Evolutionary conservation across 2,797 vertebrate species (phyloP).

Genomic region (Rhinella marina): DNA sequence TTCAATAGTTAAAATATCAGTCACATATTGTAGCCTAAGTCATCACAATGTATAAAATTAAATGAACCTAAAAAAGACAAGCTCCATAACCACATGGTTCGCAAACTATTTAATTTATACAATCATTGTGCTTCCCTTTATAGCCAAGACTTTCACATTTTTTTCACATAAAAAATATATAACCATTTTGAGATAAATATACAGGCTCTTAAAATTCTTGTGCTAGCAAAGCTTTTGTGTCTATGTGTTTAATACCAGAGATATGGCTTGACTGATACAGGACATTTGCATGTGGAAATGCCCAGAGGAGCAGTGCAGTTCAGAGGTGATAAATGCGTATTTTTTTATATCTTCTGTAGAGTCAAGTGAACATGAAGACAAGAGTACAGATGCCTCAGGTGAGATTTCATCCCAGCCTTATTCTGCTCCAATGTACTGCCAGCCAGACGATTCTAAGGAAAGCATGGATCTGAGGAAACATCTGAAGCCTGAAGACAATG

Average conservation of each 20-base stretch:
- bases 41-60: not conserved
- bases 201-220: not conserved
- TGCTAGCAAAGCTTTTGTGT: not conserved
- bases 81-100: no score
- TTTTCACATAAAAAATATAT: not conserved
- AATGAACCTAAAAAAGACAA: not conserved
- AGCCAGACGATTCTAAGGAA: conserved; percentile 82
- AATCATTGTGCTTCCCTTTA: not conserved
- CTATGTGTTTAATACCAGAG: not conserved
- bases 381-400: conserved; percentile 85
- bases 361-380: conserved; percentile 96
- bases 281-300: conserved; percentile 1
- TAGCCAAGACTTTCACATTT: not conserved
- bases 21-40: no score
- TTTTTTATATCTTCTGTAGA: conserved; percentile 76
- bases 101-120: not conserved
- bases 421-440: conserved; percentile 80
- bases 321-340: conserved; percentile 36
- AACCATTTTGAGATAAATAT: not conserved
- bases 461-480: conserved; percentile 82
- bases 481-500: conserved; percentile 85
- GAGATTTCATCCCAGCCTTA: conserved; percentile 81
- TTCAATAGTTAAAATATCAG: no score
- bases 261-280: not conserved
- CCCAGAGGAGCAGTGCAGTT: not conserved